phyloP scores from a whole-genome alignment of 2,797 vertebrate genomes.

The Amblyopsis hoosieri region DNA sequence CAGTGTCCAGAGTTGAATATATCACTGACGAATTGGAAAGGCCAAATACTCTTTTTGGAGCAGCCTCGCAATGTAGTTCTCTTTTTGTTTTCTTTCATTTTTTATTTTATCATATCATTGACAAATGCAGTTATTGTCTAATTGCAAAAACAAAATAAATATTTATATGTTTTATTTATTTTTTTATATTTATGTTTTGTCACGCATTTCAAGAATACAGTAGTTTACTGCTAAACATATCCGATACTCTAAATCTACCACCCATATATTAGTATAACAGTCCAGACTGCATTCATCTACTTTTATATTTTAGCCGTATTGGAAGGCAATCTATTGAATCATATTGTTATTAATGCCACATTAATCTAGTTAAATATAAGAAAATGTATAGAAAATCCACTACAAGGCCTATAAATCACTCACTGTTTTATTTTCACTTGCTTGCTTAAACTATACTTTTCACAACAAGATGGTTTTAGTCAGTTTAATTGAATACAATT shows the following conservation, averaged over 20 bases:
- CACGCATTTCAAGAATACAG: background rate
- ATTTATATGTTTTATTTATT: background rate
- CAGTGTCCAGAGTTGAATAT: constrained; percentile 34
- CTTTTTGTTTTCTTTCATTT: background rate
- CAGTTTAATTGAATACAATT: background rate
- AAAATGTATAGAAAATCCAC: no score
- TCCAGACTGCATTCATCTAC: no score
- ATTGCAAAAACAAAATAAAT: background rate
- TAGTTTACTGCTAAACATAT: no score
- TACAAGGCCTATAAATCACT: no score
- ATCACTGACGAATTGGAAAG: constrained; percentile 4
- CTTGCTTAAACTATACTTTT: background rate
- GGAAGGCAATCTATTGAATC: no score
- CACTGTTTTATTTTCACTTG: background rate
- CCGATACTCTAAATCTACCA: background rate
- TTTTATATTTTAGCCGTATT: no score
- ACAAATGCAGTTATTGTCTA: background rate
- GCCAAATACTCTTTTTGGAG: constrained; percentile 41
- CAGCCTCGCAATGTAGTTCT: background rate
- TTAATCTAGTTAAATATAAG: no score
- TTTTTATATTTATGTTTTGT: background rate
- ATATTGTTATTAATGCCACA: no score
- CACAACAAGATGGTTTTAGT: no score
- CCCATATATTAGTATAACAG: background rate
- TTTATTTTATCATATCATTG: background rate